phyloP scores from a whole-genome alignment of 2,888 invertebrate genomes.

The Polymixis flavicincta region DNA sequence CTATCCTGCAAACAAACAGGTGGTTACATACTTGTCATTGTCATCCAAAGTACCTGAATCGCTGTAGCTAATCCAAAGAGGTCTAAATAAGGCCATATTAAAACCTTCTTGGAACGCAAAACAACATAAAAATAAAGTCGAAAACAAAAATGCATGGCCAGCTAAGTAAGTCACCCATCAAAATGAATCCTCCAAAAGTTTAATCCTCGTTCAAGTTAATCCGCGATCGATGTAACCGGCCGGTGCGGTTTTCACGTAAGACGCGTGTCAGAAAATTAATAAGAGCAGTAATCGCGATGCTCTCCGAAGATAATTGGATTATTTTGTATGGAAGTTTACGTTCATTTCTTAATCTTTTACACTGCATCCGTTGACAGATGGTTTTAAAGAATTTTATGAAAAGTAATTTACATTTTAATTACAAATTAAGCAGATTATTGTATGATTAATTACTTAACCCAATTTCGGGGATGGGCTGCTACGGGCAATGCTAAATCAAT shows the following conservation, averaged over 20 bases:
- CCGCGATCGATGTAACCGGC: slow-evolving; percentile 39
- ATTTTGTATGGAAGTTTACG: slow-evolving; percentile 21
- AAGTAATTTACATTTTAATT: background rate
- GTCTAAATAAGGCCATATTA: slow-evolving; percentile 14
- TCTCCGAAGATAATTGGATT: slow-evolving; percentile 46
- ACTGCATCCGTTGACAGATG: slow-evolving; percentile 12
- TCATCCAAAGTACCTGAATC: background rate
- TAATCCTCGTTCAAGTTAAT: slow-evolving; percentile 48
- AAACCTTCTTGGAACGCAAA: slow-evolving; percentile 19
- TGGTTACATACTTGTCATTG: background rate
- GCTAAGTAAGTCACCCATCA: slow-evolving; percentile 23
- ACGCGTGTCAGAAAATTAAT: slow-evolving; percentile 43
- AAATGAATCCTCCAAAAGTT: slow-evolving; percentile 37
- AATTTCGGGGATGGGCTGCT: background rate
- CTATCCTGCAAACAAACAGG: slow-evolving; percentile 11
- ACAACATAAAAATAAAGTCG: background rate
- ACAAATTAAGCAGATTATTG: background rate
- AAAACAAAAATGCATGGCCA: background rate
- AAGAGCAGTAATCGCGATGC: slow-evolving; percentile 39
- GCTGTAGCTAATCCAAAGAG: background rate
- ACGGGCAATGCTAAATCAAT: background rate
- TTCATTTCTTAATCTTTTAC: slow-evolving; percentile 13
- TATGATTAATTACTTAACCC: background rate
- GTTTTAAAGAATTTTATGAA: background rate
- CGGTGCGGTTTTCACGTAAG: slow-evolving; percentile 47